These are phyloP conservation scores for Phylloscopus trochilus DNA, from an alignment of 2,113 vertebrate genomes.

Conservation along the genomic window DNA sequence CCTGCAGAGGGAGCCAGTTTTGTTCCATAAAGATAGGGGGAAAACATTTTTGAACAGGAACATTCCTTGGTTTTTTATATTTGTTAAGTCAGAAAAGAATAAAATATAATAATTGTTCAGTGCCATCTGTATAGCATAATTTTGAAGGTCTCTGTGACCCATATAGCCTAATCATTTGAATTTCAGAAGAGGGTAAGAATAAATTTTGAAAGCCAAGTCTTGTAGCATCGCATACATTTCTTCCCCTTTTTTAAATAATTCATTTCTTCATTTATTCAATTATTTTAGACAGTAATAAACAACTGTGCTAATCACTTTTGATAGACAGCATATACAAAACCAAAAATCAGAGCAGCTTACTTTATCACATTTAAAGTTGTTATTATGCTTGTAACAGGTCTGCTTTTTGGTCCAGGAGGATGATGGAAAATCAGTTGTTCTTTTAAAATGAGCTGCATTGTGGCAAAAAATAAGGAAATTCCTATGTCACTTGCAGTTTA, in stretches of 20 bases:
- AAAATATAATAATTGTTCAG: background rate
- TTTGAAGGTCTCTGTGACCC: background rate
- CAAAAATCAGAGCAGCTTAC: constrained; percentile 50
- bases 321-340: background rate
- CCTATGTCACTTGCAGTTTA: background rate
- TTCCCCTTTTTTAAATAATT: background rate
- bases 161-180: background rate
- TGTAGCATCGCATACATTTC: background rate
- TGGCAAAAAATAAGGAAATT: background rate
- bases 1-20: constrained; percentile 18
- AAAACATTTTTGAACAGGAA: background rate
- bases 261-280: background rate
- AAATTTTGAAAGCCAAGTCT: background rate
- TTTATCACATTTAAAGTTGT: constrained; percentile 75
- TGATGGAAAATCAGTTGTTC: constrained; percentile 72
- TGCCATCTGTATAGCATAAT: background rate
- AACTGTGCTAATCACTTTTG: background rate
- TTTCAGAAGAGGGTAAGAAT: background rate
- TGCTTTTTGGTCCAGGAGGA: constrained; percentile 76
- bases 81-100: background rate
- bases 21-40: background rate
- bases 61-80: background rate
- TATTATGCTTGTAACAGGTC: constrained; percentile 79
- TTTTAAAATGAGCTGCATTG: background rate
- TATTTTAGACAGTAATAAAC: background rate